These are phyloP conservation scores for Pollicipes pollicipes DNA, from an alignment of 1,140 invertebrate genomes.

Conservation along the genomic window DNA sequence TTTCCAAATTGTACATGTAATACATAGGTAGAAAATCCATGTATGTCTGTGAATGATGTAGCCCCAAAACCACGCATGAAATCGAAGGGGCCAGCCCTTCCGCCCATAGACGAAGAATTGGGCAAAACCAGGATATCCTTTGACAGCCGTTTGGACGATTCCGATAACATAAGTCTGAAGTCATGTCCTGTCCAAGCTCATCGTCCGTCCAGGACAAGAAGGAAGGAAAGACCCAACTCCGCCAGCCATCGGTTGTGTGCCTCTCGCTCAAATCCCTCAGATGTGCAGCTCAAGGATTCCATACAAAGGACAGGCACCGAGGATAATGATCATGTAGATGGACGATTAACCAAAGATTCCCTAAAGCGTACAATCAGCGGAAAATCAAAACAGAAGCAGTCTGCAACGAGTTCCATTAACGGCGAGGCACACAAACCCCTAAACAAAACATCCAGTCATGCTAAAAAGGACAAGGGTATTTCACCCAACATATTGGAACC, in stretches of 20 bases:
- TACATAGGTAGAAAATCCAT: too few species aligned
- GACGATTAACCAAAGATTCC: not conserved
- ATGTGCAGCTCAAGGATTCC: not conserved
- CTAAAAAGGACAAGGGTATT: too few species aligned
- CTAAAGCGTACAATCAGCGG: not conserved
- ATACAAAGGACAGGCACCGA: not conserved
- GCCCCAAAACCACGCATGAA: too few species aligned
- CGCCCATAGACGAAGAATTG: not conserved
- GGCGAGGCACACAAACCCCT: not conserved
- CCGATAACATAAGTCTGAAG: not conserved
- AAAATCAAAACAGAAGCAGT: not conserved
- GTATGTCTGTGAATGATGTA: too few species aligned
- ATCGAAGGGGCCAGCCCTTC: not conserved
- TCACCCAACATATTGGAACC: too few species aligned
- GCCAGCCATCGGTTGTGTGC: not conserved
- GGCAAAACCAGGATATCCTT: not conserved
- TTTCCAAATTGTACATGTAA: too few species aligned
- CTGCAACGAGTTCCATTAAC: not conserved
- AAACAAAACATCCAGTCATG: too few species aligned
- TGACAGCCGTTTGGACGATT: not conserved
- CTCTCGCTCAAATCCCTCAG: not conserved
- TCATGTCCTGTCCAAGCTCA: not conserved
- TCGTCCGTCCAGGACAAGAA: not conserved
- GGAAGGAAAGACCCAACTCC: not conserved
- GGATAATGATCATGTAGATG: not conserved